Evolutionary conservation across 1,140 invertebrate genomes (phyloP).

Genomic region (Agrilus planipennis): DNA sequence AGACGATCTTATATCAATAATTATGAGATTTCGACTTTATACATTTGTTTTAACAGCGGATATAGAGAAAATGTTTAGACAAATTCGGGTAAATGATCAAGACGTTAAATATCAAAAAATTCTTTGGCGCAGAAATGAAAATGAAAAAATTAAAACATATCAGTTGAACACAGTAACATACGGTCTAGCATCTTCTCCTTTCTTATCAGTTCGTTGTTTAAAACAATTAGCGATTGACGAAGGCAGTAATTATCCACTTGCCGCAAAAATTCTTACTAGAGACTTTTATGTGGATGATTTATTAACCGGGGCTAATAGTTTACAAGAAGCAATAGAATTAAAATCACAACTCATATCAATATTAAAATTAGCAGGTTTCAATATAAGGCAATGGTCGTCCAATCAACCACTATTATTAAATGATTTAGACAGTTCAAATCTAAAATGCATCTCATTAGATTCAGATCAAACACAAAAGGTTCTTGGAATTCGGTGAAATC

Average conservation of each 20-base stretch:
- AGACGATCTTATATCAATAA: constrained; percentile 25
- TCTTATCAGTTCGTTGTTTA: constrained; percentile 15
- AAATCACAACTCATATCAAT: too few species aligned
- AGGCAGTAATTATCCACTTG: constrained; percentile 16
- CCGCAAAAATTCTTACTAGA: constrained; percentile 17
- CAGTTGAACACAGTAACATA: constrained; percentile 25
- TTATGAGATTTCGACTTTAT: too few species aligned
- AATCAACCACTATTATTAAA: not conserved
- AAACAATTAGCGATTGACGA: constrained; percentile 18
- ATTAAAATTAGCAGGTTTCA: not conserved
- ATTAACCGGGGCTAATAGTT: too few species aligned
- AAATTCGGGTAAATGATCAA: constrained; percentile 25
- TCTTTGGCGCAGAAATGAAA: constrained; percentile 27
- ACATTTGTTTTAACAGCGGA: too few species aligned
- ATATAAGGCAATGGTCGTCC: not conserved
- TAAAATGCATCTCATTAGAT: too few species aligned
- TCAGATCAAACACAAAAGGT: too few species aligned
- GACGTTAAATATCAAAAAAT: constrained; percentile 29
- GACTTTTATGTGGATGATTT: constrained; percentile 35
- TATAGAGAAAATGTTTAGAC: constrained; percentile 30
- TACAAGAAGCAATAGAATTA: too few species aligned
- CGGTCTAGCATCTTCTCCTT: constrained; percentile 18
- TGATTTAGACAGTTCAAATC: too few species aligned
- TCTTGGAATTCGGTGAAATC: too few species aligned
- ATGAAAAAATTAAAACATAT: too few species aligned